Base-by-base conservation (phyloP, 2,888 invertebrate species). In the Coelogynopora nodosa region DNA sequence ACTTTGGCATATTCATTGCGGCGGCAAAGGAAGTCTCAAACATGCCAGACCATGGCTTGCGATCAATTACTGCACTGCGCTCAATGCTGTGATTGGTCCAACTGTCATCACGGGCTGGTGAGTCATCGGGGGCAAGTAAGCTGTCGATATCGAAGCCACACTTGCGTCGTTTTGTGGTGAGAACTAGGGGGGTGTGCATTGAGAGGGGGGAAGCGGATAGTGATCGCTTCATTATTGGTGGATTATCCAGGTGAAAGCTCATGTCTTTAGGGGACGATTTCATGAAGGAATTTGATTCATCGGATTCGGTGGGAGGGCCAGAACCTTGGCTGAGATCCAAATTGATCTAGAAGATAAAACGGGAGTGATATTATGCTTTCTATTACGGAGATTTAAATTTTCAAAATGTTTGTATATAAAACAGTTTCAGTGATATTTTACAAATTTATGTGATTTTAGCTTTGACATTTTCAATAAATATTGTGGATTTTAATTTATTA, bases 141-240 rank as follows among this genome's bases (percentile, higher is more conserved):
- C 67, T 80, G 1, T n/a, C 85, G 23, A 85, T 85, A 82, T 85
- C 85, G 28, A 85, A 85, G 0, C 85, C 85, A 0, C 85, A 31
- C 28, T 74, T 85, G 29, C 30, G 5, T 74, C 84, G 81, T 1
- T 27, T n/a, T 10, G 29, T 5, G 29, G 30, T 29, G 10, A 13
- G 2, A 30, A 82, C 18, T 5, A 30, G 5, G 2, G 82, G 82
- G 30, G 31, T 26, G 18, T 2, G 30, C 5, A 27, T 26, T 1
- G 5, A 5, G 10, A 29, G 18, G 31, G 82, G 82, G 2, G 82
- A 82, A 18, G 2, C n/a, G 2, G 82, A 30, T 10, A 13, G 82
- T 1, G 30, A 18, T 29, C 31, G 30, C 13, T 31, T 82, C 80
- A 2, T 2, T 29, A n/a, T 2, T 5, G 30, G 30, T 2, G 82